Evolutionary conservation across 2,797 vertebrate genomes (phyloP), one percentile per base, ranked within the genome.

Genomic region (Anabas testudineus): DNA sequence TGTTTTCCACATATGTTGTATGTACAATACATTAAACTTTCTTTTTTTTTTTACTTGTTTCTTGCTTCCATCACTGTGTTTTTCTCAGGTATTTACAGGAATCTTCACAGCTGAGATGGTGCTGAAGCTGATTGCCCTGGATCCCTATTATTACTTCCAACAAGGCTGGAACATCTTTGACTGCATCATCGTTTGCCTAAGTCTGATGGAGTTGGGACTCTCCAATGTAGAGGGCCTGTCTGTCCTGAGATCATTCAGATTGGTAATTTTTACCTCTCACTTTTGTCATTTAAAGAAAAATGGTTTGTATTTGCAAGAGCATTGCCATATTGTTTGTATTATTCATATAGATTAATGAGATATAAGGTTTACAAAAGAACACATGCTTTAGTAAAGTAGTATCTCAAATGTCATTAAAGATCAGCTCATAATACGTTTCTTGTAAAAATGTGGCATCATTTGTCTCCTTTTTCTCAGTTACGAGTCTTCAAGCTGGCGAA

Each of bases 101-200:
- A 99, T 99, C 91, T 99, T 99, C 85, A 98, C 97, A 0, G 96
- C 97, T 37, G 98, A 99, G 92, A 99, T 99, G 98, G 94, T 97
- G 54, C 93, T 99, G 78, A 99, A 99, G 93, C 85, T 99, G 62
- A 95, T 99, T 7, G 97, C 97, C 48, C 82, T 98, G 86, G 97
- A 99, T 76, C 98, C 98, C 0, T 99, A 99, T 87, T 96, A 96
- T 90, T 99, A 99, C 90, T 99, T 99, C 87, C 98, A 99, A 83
- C 96, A 99, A 81, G 98, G 98, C 74, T 99, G 98, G 98, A 99
- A 98, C 85, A 99, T 99, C 82, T 99, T 99, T 77, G 98, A 99
- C 61, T 97, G 97, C 67, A 67, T 99, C 88, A 99, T 99, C 32
- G 98, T 99, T 83, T 95, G 95, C 67, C 95, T 99, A 68, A 99